Percentiles rank a stretch among this genome's conserved stretches.
Evolutionary conservation across 2,888 invertebrate species (phyloP).

Genomic region (Blastobasis adustella): DNA sequence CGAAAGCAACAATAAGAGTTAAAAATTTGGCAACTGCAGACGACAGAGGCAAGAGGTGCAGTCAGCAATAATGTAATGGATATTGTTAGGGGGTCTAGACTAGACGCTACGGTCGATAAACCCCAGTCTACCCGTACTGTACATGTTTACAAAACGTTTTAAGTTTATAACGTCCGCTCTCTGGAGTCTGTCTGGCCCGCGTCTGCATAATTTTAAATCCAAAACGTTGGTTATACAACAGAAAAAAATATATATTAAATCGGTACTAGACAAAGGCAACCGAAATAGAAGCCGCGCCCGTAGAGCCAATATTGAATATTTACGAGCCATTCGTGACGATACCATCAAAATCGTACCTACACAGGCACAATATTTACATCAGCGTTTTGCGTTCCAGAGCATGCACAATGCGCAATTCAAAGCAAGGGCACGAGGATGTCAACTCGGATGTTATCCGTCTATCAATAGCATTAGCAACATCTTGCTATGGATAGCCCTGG

Average conservation of each 20-base stretch:
- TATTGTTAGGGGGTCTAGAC: slow-evolving; percentile 22
- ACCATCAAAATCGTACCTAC: no score
- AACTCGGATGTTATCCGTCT: slow-evolving; percentile 42
- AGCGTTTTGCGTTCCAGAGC: slow-evolving; percentile 2
- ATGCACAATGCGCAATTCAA: slow-evolving; percentile 27
- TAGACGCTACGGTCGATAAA: slow-evolving; percentile 61
- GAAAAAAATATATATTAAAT: no score
- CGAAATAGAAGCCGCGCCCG: no score
- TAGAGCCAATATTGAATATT: no score
- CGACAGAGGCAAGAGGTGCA: not conserved
- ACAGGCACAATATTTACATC: no score
- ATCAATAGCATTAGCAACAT: slow-evolving; percentile 48
- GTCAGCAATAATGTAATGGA: slow-evolving; percentile 1
- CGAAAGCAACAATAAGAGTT: not conserved
- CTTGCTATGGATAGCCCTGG: slow-evolving; percentile 25
- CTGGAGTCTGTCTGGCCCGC: slow-evolving; percentile 23
- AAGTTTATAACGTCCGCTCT: slow-evolving; percentile 26
- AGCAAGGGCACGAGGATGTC: slow-evolving; percentile 35
- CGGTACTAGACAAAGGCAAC: no score
- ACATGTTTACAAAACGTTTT: slow-evolving; percentile 37
- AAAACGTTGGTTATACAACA: no score
- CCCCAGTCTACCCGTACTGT: slow-evolving; percentile 29
- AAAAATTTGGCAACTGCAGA: slow-evolving; percentile 1
- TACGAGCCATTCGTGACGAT: no score
- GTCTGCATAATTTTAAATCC: no score